A percentile compares a stretch with the other conserved stretches of the same genome.
Evolutionary conservation across 2,888 invertebrate genomes (phyloP).

Genomic region (Campoplex capitator): DNA sequence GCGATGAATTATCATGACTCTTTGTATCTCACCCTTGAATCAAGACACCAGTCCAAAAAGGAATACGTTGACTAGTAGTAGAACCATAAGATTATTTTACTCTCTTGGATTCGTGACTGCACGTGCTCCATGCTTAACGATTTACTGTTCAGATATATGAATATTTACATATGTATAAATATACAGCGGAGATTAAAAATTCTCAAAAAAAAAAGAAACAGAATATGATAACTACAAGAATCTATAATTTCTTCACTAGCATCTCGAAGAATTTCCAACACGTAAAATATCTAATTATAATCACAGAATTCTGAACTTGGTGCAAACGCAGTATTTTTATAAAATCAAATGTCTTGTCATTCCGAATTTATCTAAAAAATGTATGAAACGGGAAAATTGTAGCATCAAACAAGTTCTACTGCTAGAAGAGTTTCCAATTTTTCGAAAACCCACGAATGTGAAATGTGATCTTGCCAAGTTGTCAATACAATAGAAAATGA

Average conservation of each 20-base stretch:
- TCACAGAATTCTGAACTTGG: neutral
- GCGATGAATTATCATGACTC: conserved; percentile 78
- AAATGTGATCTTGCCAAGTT: too few relatives aligned
- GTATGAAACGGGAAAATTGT: neutral
- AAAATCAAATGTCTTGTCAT: too few relatives aligned
- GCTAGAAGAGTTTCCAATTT: too few relatives aligned
- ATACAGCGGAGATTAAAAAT: neutral
- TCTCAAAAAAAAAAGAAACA: neutral
- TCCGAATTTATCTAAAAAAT: neutral
- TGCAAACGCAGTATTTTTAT: neutral
- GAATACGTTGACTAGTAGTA: conserved; percentile 69
- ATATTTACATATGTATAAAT: conserved; percentile 3
- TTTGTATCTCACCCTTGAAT: conserved; percentile 74
- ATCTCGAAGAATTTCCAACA: neutral
- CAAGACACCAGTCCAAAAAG: conserved; percentile 72
- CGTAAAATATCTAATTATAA: neutral
- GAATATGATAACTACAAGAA: neutral
- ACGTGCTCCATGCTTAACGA: conserved; percentile 32
- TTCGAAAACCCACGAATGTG: too few relatives aligned
- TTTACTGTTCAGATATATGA: conserved; percentile 38
- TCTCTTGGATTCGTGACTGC: conserved; percentile 37
- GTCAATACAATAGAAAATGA: too few relatives aligned
- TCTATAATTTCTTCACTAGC: neutral
- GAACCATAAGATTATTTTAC: conserved; percentile 66
- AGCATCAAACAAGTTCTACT: too few relatives aligned